Conservation (phyloP, 2,797 vertebrate genomes). For the Hirundo rustica region DNA sequence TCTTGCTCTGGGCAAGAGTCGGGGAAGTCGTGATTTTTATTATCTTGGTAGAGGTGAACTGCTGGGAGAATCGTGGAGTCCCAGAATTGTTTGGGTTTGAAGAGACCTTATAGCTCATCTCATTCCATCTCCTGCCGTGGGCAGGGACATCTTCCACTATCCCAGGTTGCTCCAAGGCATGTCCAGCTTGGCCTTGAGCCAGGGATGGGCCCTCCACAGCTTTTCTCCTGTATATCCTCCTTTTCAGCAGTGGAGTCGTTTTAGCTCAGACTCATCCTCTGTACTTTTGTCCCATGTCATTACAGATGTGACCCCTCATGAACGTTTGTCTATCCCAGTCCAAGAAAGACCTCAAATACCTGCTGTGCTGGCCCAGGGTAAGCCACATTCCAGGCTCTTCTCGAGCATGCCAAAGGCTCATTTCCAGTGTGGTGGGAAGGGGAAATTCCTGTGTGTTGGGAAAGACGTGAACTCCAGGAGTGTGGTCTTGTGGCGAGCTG, state of each 20-base stretch:
- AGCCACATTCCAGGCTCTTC: neutral
- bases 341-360: neutral
- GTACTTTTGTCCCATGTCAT: neutral
- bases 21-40: accelerated
- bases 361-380: neutral
- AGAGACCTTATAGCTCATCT: neutral
- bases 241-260: neutral
- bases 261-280: neutral
- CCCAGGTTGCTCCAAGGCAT: neutral
- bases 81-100: neutral
- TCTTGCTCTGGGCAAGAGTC: accelerated
- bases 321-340: neutral
- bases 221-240: neutral
- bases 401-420: accelerated
- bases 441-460: accelerated
- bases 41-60: neutral
- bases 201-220: neutral
- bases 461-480: accelerated
- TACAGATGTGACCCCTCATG: neutral
- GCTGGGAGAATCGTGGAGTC: neutral
- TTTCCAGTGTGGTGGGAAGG: neutral
- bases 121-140: neutral
- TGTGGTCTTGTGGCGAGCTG: accelerated
- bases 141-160: neutral
- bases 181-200: neutral